Evolutionary conservation across 2,797 vertebrate genomes (phyloP).

Genomic region (Periparus ater): DNA sequence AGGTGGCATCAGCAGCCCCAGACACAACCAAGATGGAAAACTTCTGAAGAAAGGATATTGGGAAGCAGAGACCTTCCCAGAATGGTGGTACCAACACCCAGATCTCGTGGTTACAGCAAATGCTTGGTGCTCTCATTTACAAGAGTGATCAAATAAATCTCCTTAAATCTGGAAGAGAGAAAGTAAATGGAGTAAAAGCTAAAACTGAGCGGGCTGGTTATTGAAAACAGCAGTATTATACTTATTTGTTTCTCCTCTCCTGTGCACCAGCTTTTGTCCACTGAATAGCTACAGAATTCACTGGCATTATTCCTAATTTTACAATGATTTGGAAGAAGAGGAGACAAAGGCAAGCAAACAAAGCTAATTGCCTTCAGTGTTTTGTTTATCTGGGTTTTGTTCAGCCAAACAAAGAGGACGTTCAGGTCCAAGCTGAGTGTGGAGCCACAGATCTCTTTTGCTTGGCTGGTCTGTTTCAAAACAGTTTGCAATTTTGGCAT

Average conservation of each 20-base stretch:
- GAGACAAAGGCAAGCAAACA: slow-evolving; percentile 61
- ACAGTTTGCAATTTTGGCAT: slow-evolving; percentile 31
- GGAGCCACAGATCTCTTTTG: slow-evolving; percentile 35
- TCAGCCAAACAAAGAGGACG: slow-evolving; percentile 50
- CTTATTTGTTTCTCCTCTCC: slow-evolving; percentile 22
- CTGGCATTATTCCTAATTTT: slow-evolving; percentile 62
- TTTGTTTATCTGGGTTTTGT: slow-evolving; percentile 55
- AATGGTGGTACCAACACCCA: not conserved
- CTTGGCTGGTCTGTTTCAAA: not conserved
- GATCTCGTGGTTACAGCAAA: accelerated
- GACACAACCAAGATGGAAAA: not conserved
- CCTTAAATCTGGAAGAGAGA: not conserved
- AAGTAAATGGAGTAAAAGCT: not conserved
- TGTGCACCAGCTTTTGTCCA: slow-evolving; percentile 26
- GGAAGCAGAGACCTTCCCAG: too few species aligned
- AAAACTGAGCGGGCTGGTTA: not conserved
- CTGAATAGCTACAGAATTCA: slow-evolving; percentile 41
- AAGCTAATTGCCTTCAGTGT: slow-evolving; percentile 54
- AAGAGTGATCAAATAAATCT: not conserved
- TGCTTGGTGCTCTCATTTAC: not conserved
- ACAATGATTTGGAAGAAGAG: slow-evolving; percentile 50
- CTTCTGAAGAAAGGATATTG: not conserved
- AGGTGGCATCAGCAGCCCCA: not conserved
- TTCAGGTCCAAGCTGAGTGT: slow-evolving; percentile 44
- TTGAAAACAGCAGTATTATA: slow-evolving; percentile 29